These are phyloP conservation scores for Zonotrichia albicollis DNA, from an alignment of 2,797 vertebrate species.

Conservation along the genomic window DNA sequence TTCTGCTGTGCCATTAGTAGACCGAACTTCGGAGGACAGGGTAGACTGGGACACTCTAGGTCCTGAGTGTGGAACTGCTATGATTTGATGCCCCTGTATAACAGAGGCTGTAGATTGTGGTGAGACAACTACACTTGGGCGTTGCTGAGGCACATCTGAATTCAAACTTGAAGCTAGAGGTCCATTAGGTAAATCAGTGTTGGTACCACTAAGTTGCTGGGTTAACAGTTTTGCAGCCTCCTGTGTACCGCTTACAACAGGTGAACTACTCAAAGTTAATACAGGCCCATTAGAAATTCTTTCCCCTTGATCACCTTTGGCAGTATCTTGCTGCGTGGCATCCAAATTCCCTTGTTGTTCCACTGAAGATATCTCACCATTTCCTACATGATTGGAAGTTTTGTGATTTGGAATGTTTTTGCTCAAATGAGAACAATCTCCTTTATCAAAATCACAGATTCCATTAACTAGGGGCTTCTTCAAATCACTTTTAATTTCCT, in stretches of 20 bases:
- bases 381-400: slow-evolving; percentile 99
- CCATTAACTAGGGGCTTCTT: slow-evolving; percentile 95
- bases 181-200: slow-evolving; percentile 92
- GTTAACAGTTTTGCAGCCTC: slow-evolving; percentile 78
- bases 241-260: slow-evolving; percentile 77
- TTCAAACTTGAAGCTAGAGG: slow-evolving; percentile 87
- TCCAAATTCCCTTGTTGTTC: slow-evolving; percentile 84
- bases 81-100: slow-evolving; percentile 85
- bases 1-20: slow-evolving; percentile 90
- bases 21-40: slow-evolving; percentile 78
- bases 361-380: slow-evolving; percentile 90
- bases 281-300: slow-evolving; percentile 94
- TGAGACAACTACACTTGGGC: slow-evolving; percentile 87
- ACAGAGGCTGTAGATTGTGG: slow-evolving; percentile 84
- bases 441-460: slow-evolving; percentile 97
- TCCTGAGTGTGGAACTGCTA: slow-evolving; percentile 82
- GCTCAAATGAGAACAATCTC: slow-evolving; percentile 89
- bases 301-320: slow-evolving; percentile 96
- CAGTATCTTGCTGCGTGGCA: slow-evolving; percentile 93
- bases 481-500: slow-evolving; percentile 85
- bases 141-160: slow-evolving; percentile 88
- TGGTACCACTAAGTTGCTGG: slow-evolving; percentile 83
- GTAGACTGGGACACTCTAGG: slow-evolving; percentile 77
- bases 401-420: slow-evolving; percentile 99
- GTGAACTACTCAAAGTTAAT: slow-evolving; percentile 80